phyloP scores from a whole-genome alignment of 2,797 vertebrate species.

The Argentina silus region DNA sequence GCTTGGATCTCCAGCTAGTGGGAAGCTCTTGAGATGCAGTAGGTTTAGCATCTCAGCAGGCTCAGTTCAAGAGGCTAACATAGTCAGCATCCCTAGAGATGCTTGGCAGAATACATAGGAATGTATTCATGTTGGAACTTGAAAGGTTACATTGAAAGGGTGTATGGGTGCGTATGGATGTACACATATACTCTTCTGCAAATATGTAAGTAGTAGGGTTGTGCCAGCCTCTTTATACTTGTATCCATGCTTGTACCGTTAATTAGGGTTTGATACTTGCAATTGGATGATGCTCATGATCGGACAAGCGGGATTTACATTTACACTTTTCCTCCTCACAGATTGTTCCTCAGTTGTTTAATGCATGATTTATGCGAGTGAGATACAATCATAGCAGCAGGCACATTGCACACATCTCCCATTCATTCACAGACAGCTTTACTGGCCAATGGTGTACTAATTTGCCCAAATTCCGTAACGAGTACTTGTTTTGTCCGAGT shows the following conservation, averaged over 20 bases:
- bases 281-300: too few species aligned
- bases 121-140: constrained; percentile 33
- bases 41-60: constrained; percentile 60
- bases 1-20: constrained; percentile 52
- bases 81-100: constrained; percentile 49
- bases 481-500: too few species aligned
- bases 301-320: too few species aligned
- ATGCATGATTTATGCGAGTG: too few species aligned
- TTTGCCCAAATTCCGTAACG: too few species aligned
- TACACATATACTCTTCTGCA: not conserved
- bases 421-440: too few species aligned
- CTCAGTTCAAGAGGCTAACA: constrained; percentile 57
- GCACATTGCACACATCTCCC: too few species aligned
- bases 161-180: constrained; percentile 24
- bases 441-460: too few species aligned
- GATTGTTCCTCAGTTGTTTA: too few species aligned
- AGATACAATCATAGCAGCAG: too few species aligned
- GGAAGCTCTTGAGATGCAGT: constrained; percentile 56
- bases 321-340: too few species aligned
- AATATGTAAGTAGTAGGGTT: not conserved
- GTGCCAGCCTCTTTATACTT: constrained; percentile 4
- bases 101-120: constrained; percentile 49
- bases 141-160: constrained; percentile 14
- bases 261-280: too few species aligned
- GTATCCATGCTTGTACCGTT: not conserved